A percentile compares a stretch with the other conserved stretches of the same genome.
Conservation (phyloP, 35 echinoderm and acorn worm species). For the Patiria miniata region DNA sequence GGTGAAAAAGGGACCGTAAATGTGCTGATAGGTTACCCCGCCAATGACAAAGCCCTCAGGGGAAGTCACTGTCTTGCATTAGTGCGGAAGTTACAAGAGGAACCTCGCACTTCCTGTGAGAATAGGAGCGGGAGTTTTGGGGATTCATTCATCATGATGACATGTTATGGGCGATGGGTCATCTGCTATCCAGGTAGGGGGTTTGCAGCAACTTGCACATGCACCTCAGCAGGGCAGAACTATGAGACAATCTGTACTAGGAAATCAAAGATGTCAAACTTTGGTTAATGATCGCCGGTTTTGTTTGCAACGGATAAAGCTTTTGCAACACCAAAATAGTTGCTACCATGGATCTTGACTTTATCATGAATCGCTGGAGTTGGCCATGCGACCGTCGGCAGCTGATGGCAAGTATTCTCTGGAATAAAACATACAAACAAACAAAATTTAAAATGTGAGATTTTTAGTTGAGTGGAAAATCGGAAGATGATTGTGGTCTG, state of each 20-base stretch:
- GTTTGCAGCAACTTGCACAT: background rate
- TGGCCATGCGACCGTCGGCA: too few species aligned
- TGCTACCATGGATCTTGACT: too few species aligned
- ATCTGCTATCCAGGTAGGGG: background rate
- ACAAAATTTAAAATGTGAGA: too few species aligned
- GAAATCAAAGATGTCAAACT: background rate
- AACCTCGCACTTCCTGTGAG: background rate
- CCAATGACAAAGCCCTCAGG: too few species aligned
- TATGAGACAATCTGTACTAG: background rate
- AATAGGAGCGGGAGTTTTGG: background rate
- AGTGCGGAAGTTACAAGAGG: conserved; percentile 17
- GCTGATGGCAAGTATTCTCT: too few species aligned
- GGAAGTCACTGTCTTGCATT: background rate
- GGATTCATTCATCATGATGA: background rate
- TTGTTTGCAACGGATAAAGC: background rate
- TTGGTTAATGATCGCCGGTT: background rate
- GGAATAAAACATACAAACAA: too few species aligned
- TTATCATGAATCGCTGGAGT: too few species aligned
- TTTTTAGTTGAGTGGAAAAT: too few species aligned
- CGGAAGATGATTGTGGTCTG: too few species aligned
- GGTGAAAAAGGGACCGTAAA: too few species aligned
- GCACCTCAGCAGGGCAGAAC: background rate
- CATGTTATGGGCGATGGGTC: background rate
- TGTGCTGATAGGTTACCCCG: too few species aligned
- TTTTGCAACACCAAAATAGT: background rate